A percentile compares a stretch with the other conserved stretches of the same genome.
Conservation (phyloP, 2,113 vertebrate genomes). For the Hippocampus barbouri region DNA sequence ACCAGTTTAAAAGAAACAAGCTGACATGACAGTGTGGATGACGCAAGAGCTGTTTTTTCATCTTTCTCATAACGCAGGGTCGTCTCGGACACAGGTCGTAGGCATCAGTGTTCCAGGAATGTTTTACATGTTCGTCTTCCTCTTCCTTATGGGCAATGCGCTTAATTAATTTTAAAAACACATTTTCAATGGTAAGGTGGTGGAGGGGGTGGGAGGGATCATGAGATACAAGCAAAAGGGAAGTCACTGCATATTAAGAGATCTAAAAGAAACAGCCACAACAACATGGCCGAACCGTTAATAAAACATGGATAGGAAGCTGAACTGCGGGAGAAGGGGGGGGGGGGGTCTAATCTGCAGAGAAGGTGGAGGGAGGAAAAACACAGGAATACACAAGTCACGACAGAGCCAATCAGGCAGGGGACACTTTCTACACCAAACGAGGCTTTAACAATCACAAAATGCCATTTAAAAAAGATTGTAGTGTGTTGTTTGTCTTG, state of each 20-base stretch:
- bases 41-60: constrained; percentile 59
- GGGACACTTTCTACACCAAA: constrained; percentile 72
- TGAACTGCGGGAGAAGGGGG: constrained; percentile 41
- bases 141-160: constrained; percentile 75
- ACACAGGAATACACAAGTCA: constrained; percentile 71
- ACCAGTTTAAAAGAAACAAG: constrained; percentile 67
- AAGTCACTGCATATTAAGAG: constrained; percentile 76
- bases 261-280: constrained; percentile 69
- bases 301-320: constrained; percentile 66
- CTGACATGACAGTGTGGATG: constrained; percentile 65
- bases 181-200: constrained; percentile 63
- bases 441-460: constrained; percentile 76
- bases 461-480: constrained; percentile 78
- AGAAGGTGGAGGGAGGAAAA: constrained; percentile 29
- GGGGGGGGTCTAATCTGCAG: constrained; percentile 45
- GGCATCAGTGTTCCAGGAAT: constrained; percentile 72
- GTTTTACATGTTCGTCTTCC: constrained; percentile 75
- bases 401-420: constrained; percentile 62
- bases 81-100: constrained; percentile 62
- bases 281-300: constrained; percentile 67
- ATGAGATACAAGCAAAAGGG: constrained; percentile 60
- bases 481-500: constrained; percentile 73
- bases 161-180: constrained; percentile 61
- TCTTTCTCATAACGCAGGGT: constrained; percentile 55
- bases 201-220: constrained; percentile 43